A percentile compares a stretch with the other conserved stretches of the same genome.
phyloP scores from a whole-genome alignment of 2,888 invertebrate species.

The Atrina japonica region DNA sequence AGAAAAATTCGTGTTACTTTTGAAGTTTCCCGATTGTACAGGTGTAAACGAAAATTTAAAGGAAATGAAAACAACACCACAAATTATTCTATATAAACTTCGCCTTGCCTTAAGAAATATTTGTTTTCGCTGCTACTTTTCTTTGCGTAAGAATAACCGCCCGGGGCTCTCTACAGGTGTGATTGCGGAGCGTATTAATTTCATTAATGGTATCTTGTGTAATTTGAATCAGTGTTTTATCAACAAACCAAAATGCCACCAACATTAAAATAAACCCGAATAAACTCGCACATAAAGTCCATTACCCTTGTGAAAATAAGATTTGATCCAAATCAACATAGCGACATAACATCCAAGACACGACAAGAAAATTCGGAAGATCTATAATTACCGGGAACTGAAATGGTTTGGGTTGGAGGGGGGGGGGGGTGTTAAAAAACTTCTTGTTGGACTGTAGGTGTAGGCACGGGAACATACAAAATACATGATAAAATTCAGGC shows the following conservation, averaged over 20 bases:
- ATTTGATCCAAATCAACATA: not conserved
- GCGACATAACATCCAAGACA: too few species aligned
- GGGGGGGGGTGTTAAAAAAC: too few species aligned
- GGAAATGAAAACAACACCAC: not conserved
- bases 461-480: too few species aligned
- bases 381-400: too few species aligned
- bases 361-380: too few species aligned
- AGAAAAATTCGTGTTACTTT: not conserved
- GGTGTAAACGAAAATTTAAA: conserved; percentile 6
- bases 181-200: not conserved
- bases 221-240: conserved; percentile 6
- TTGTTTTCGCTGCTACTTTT: conserved; percentile 8
- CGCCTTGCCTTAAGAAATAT: conserved; percentile 6
- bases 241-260: too few species aligned
- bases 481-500: too few species aligned
- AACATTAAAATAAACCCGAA: not conserved
- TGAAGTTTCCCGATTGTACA: conserved; percentile 11
- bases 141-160: conserved; percentile 15
- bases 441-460: too few species aligned
- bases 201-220: conserved; percentile 3
- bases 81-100: too few species aligned
- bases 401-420: too few species aligned
- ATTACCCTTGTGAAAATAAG: conserved; percentile 21
- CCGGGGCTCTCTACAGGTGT: conserved; percentile 11
- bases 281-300: conserved; percentile 8